These are phyloP conservation scores for Sinocyclocheilus grahami DNA, from an alignment of 2,113 vertebrate genomes.

Conservation along the genomic window DNA sequence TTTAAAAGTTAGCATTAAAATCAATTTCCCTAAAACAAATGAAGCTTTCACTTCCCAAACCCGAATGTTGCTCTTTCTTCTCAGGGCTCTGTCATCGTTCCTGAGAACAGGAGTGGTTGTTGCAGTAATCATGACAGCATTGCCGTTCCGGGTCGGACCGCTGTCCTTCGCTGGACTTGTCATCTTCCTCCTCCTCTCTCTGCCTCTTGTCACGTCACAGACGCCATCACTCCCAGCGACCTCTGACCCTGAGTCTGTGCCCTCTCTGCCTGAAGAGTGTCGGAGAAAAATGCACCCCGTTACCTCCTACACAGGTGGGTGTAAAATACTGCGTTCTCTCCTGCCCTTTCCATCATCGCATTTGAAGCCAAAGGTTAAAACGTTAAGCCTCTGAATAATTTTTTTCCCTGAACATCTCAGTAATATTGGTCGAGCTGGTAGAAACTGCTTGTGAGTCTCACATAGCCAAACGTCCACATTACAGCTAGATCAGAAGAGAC, in stretches of 20 bases:
- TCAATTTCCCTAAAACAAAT: neutral
- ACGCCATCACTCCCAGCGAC: slow-evolving; percentile 63
- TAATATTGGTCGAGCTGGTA: neutral
- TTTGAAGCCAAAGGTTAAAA: slow-evolving; percentile 27
- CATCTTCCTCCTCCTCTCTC: slow-evolving; percentile 69
- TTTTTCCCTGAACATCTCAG: neutral
- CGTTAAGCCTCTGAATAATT: neutral
- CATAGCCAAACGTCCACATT: neutral
- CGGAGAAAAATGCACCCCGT: slow-evolving; percentile 79
- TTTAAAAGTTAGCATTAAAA: neutral
- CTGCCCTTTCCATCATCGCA: neutral
- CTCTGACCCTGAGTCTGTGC: slow-evolving; percentile 51
- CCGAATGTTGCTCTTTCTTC: slow-evolving; percentile 57
- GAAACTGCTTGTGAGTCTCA: neutral
- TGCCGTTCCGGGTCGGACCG: slow-evolving; percentile 66
- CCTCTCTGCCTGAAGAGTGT: slow-evolving; percentile 73
- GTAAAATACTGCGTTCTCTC: neutral
- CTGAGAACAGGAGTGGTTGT: slow-evolving; percentile 66
- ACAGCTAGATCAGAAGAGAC: neutral
- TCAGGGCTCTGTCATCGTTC: slow-evolving; percentile 62
- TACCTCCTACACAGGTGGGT: slow-evolving; percentile 84
- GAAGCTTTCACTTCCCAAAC: neutral
- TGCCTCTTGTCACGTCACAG: slow-evolving; percentile 74
- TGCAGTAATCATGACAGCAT: slow-evolving; percentile 76
- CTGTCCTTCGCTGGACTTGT: slow-evolving; percentile 72